Percentiles rank a stretch among this genome's conserved stretches.
Evolutionary conservation across 2,888 invertebrate species (phyloP).

Genomic region (Folsomia candida): DNA sequence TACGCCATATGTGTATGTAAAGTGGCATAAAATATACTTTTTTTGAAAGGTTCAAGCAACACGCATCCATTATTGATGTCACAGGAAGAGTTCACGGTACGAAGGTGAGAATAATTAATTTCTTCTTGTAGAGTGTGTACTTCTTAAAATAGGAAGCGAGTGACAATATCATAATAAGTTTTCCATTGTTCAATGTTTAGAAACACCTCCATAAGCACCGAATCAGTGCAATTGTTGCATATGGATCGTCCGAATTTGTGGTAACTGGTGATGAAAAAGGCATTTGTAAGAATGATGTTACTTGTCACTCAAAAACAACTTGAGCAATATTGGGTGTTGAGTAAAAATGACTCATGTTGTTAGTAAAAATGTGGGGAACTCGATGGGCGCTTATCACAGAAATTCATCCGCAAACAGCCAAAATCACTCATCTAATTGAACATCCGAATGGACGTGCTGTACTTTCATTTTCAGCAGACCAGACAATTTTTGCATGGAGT

Average conservation of each 20-base stretch:
- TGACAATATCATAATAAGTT: no score
- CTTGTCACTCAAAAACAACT: not conserved
- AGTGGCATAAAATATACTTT: no score
- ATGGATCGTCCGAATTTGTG: conserved; percentile 46
- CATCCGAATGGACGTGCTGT: conserved; percentile 47
- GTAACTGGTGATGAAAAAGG: conserved; percentile 51
- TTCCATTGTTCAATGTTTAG: no score
- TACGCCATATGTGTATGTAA: no score
- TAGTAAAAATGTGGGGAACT: conserved; percentile 49
- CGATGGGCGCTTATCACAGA: conserved; percentile 44
- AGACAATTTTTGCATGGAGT: conserved; percentile 45
- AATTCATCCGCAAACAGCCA: conserved; percentile 39
- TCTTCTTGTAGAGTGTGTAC: no score
- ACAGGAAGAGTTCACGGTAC: conserved; percentile 48
- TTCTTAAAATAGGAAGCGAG: no score
- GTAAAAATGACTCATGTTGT: conserved; percentile 4
- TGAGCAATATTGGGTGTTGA: not conserved
- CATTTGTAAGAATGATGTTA: conserved; percentile 17
- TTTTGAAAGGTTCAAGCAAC: conserved; percentile 43
- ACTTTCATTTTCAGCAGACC: conserved; percentile 44
- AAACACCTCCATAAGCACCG: conserved; percentile 43
- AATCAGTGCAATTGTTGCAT: conserved; percentile 43
- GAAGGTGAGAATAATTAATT: no score
- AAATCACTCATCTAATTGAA: conserved; percentile 42
- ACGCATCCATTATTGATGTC: conserved; percentile 45